These are phyloP conservation scores for Strix aluco DNA, from an alignment of 2,113 vertebrate species.

Conservation along the genomic window DNA sequence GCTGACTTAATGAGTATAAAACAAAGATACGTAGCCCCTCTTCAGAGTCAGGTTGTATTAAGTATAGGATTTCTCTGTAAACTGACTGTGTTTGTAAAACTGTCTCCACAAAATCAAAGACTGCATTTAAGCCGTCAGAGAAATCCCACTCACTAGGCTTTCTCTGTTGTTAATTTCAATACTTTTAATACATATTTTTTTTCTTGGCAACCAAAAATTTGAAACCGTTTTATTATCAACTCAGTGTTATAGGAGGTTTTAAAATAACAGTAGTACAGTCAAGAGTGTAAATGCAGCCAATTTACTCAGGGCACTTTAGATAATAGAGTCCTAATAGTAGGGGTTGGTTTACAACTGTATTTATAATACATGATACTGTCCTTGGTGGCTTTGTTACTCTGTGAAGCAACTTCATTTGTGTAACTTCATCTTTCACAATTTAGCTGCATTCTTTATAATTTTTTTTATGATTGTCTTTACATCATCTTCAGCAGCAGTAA, in stretches of 20 bases:
- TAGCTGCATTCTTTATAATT: neutral
- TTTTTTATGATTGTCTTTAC: neutral
- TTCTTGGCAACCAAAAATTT: neutral
- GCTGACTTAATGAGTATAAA: slow-evolving; percentile 25
- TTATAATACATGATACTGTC: neutral
- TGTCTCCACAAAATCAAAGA: neutral
- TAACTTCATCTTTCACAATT: neutral
- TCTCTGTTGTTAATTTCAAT: neutral
- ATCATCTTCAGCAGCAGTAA: neutral
- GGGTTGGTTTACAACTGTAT: neutral
- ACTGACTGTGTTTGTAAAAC: neutral
- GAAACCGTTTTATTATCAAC: neutral
- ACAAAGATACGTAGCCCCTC: neutral
- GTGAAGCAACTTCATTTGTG: neutral
- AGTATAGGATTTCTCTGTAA: slow-evolving; percentile 13
- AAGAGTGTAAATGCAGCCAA: neutral
- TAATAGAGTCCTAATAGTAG: neutral
- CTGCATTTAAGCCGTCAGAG: neutral
- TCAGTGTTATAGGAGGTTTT: neutral
- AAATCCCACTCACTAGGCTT: neutral
- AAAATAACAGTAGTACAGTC: neutral
- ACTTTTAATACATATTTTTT: neutral
- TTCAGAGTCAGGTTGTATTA: neutral
- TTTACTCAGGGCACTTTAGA: neutral
- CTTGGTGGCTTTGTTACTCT: neutral